Percentiles rank a stretch among this genome's conserved stretches.
phyloP scores from a whole-genome alignment of 2,113 vertebrate genomes.

The Onychostoma macrolepis region DNA sequence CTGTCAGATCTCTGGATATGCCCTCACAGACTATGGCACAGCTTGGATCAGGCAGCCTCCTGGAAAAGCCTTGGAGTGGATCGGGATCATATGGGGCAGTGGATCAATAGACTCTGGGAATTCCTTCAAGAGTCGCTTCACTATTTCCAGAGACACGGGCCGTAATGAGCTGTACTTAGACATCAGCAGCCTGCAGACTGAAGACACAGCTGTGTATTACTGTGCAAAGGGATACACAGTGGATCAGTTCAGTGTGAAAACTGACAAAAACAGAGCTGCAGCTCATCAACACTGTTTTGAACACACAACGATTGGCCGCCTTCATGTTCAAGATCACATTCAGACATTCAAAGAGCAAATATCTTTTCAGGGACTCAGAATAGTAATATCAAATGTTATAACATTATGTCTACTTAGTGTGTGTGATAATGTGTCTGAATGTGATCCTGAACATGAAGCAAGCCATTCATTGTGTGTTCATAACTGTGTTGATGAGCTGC shows the following conservation, averaged over 20 bases:
- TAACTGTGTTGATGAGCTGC: too few relatives aligned
- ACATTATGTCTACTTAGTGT: too few relatives aligned
- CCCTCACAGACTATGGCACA: slow-evolving; percentile 44
- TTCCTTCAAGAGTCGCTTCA: slow-evolving; percentile 53
- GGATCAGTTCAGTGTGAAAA: not conserved
- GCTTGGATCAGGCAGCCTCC: slow-evolving; percentile 51
- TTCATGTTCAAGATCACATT: not conserved
- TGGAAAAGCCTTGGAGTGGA: slow-evolving; percentile 55
- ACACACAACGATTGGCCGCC: not conserved
- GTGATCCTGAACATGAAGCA: too few relatives aligned
- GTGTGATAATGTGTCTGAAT: too few relatives aligned
- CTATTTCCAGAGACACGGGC: slow-evolving; percentile 49
- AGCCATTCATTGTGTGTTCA: too few relatives aligned
- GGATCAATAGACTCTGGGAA: slow-evolving; percentile 19
- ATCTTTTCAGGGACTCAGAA: too few relatives aligned
- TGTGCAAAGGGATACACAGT: slow-evolving; percentile 45
- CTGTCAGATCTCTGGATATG: slow-evolving; percentile 56
- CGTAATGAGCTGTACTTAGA: slow-evolving; percentile 47
- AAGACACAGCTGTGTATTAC: slow-evolving; percentile 51
- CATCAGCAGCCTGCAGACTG: slow-evolving; percentile 47
- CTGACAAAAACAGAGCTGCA: slow-evolving; percentile 38
- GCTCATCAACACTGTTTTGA: not conserved
- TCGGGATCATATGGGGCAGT: slow-evolving; percentile 53
- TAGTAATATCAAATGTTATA: too few relatives aligned
- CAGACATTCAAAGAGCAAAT: too few relatives aligned